These are phyloP conservation scores for Micropterix aruncella DNA, from an alignment of 2,888 invertebrate species.

Conservation along the genomic window DNA sequence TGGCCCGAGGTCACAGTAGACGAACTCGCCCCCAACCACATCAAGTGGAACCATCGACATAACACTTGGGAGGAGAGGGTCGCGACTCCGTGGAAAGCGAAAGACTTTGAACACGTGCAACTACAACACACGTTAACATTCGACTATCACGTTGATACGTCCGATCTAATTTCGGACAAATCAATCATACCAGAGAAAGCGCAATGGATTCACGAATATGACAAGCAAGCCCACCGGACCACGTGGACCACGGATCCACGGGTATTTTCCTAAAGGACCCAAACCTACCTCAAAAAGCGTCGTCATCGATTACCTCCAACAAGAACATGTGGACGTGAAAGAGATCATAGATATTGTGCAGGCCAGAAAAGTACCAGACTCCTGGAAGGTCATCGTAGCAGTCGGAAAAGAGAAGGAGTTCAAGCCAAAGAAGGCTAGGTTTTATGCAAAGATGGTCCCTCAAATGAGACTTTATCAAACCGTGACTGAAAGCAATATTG, in stretches of 20 bases:
- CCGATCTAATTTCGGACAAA: slow-evolving; percentile 2
- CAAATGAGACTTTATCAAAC: too few species aligned
- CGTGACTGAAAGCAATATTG: too few species aligned
- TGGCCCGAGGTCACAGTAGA: too few species aligned
- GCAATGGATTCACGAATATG: slow-evolving; percentile 4
- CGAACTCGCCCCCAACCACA: too few species aligned
- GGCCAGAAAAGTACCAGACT: neutral
- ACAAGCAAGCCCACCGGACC: slow-evolving; percentile 4
- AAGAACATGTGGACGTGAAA: neutral
- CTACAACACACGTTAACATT: too few species aligned
- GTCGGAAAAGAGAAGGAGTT: too few species aligned
- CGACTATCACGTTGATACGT: slow-evolving; percentile 3
- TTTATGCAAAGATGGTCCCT: too few species aligned
- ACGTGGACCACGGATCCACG: too few species aligned
- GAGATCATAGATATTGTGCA: neutral
- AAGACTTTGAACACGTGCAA: slow-evolving; percentile 2
- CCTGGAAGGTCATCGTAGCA: too few species aligned
- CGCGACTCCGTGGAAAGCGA: neutral
- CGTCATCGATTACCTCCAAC: neutral
- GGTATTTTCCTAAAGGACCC: slow-evolving; percentile 1
- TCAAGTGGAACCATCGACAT: neutral
- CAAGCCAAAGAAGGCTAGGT: too few species aligned
- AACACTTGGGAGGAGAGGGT: neutral
- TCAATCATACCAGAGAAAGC: neutral
- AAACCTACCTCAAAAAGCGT: neutral